A percentile compares a stretch with the other conserved stretches of the same genome.
phyloP scores from a whole-genome alignment of 35 echinoderm and acorn worm genomes.

The Anneissia japonica region DNA sequence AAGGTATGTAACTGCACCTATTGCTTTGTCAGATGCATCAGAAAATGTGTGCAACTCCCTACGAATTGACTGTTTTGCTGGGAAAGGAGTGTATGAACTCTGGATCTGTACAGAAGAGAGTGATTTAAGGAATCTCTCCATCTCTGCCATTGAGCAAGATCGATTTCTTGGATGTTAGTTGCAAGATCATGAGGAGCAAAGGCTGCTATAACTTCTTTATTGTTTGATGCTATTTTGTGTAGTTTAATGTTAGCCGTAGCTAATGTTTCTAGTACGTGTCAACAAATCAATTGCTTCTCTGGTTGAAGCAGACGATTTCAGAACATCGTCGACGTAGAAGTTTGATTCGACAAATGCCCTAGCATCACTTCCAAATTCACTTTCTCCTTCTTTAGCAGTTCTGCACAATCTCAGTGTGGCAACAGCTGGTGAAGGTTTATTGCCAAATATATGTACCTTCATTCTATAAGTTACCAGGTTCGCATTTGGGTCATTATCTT shows the following conservation, averaged over 20 bases:
- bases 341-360: conserved; percentile 19
- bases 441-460: conserved; percentile 35
- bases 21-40: conserved; percentile 37
- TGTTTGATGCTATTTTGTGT: conserved; percentile 58
- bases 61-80: neutral
- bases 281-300: conserved; percentile 27
- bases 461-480: conserved; percentile 18
- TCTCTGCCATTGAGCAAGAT: conserved; percentile 14
- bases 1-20: conserved; percentile 18
- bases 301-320: conserved; percentile 9
- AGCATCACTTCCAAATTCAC: conserved; percentile 17
- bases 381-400: conserved; percentile 25
- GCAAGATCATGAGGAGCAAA: conserved; percentile 21
- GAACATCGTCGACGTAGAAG: conserved; percentile 70
- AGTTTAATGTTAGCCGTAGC: conserved; percentile 34
- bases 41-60: conserved; percentile 32
- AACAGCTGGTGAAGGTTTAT: conserved; percentile 36
- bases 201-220: conserved; percentile 26
- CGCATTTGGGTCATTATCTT: conserved; percentile 20
- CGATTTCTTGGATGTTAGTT: conserved; percentile 31
- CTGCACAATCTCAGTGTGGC: conserved; percentile 3
- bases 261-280: conserved; percentile 14
- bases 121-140: conserved; percentile 23
- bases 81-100: conserved; percentile 4
- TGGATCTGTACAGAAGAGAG: conserved; percentile 13